phyloP scores from a whole-genome alignment of 2,113 vertebrate genomes.

The Dromaius novaehollandiae region DNA sequence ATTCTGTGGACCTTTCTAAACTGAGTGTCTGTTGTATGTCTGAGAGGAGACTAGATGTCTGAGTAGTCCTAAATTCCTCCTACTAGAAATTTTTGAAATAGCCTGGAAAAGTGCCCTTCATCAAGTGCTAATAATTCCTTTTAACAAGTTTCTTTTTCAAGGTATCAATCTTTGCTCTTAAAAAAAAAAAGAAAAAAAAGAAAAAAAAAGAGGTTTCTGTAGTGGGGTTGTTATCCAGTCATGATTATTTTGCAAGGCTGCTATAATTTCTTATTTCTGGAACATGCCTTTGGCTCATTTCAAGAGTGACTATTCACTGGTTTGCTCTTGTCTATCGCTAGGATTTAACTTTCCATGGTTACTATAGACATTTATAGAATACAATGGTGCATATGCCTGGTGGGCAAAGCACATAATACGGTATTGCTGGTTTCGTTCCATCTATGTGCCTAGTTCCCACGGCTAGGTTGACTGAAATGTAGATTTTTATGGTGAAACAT shows the following conservation, averaged over 20 bases:
- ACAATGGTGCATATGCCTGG: fast-evolving
- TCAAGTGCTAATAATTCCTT: neutral
- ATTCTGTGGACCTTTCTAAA: neutral
- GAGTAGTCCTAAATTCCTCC: neutral
- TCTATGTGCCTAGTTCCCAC: neutral
- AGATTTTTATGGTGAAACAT: neutral
- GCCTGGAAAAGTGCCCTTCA: neutral
- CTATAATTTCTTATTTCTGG: neutral
- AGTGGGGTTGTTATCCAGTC: neutral
- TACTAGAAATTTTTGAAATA: neutral
- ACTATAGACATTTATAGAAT: neutral
- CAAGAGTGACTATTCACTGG: neutral
- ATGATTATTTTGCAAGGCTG: neutral
- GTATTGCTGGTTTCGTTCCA: neutral
- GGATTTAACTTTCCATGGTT: neutral
- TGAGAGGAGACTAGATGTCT: neutral
- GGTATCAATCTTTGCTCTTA: neutral
- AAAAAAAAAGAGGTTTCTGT: neutral
- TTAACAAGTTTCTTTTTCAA: neutral
- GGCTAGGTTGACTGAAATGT: neutral
- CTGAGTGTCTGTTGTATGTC: neutral
- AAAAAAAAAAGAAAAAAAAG: neutral
- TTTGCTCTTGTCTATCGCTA: neutral
- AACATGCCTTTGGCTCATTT: neutral
- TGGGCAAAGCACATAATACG: neutral